Evolutionary conservation across 2,113 vertebrate genomes (phyloP).

Genomic region (Salvator merianae): DNA sequence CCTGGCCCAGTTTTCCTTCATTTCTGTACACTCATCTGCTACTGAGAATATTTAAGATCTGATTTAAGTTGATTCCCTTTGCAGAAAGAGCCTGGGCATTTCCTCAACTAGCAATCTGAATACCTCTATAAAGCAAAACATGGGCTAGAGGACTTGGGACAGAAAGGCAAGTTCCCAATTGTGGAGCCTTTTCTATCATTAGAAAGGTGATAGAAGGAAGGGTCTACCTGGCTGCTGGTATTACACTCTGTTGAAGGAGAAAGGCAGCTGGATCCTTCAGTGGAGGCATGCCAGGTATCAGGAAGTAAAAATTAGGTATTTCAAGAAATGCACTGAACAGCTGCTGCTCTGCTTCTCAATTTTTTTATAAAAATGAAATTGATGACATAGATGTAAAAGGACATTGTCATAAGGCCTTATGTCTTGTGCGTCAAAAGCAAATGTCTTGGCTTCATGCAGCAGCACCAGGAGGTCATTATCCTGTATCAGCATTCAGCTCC

Average conservation of each 20-base stretch:
- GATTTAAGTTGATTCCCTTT: conserved; percentile 4
- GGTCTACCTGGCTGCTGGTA: not conserved
- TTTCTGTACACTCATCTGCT: conserved; percentile 2
- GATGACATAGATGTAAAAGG: conserved; percentile 35
- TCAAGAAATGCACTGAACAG: conserved; percentile 27
- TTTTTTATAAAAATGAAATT: conserved; percentile 5
- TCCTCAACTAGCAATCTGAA: not conserved
- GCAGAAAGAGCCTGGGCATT: not conserved
- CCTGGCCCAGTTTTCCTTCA: not conserved
- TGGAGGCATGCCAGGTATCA: conserved; percentile 4
- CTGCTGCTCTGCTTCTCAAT: conserved; percentile 12
- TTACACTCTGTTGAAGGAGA: not conserved
- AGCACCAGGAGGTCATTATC: conserved; percentile 13
- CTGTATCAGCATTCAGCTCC: conserved; percentile 17
- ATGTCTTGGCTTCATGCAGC: conserved; percentile 16
- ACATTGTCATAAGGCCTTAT: conserved; percentile 28
- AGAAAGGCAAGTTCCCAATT: not conserved
- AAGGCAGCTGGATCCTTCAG: conserved; percentile 11
- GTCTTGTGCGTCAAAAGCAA: conserved; percentile 25
- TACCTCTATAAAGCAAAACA: not conserved
- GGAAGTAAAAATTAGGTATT: conserved; percentile 35
- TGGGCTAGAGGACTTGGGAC: not conserved
- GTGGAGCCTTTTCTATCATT: not conserved
- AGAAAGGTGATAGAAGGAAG: not conserved
- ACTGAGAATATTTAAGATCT: not conserved